Evolutionary conservation across 2,797 vertebrate species (phyloP).

Genomic region (Acomys russatus): DNA sequence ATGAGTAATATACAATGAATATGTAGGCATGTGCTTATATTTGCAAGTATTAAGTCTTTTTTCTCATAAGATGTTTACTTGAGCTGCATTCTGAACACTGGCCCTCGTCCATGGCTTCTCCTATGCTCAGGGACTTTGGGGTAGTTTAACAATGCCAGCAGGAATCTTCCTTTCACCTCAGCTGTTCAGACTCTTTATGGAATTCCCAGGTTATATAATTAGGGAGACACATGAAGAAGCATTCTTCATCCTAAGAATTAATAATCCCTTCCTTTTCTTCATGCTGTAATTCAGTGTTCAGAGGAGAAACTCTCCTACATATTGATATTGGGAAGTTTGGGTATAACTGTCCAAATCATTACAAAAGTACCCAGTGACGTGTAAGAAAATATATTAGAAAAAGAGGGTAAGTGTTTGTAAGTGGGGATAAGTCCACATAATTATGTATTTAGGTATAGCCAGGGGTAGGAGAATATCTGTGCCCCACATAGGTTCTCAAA

Average conservation of each 20-base stretch:
- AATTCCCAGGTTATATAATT: not conserved
- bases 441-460: no score
- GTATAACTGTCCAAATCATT: not conserved
- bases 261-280: not conserved
- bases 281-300: not conserved
- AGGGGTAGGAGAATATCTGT: no score
- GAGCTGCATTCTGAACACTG: not conserved
- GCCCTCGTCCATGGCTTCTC: not conserved
- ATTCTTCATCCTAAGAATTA: not conserved
- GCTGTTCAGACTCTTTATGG: not conserved
- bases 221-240: not conserved
- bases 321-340: not conserved
- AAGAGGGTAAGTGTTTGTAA: not conserved
- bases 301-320: not conserved
- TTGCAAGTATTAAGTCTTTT: not conserved
- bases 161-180: not conserved
- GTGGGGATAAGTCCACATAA: no score
- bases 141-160: not conserved
- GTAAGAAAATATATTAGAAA: not conserved
- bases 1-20: not conserved
- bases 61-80: not conserved
- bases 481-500: no score
- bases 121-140: not conserved
- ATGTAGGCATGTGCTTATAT: fast-evolving
- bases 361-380: not conserved